A percentile compares a stretch with the other conserved stretches of the same genome.
Conservation (phyloP, 2,888 invertebrate genomes). For the Rosalia funebris region DNA sequence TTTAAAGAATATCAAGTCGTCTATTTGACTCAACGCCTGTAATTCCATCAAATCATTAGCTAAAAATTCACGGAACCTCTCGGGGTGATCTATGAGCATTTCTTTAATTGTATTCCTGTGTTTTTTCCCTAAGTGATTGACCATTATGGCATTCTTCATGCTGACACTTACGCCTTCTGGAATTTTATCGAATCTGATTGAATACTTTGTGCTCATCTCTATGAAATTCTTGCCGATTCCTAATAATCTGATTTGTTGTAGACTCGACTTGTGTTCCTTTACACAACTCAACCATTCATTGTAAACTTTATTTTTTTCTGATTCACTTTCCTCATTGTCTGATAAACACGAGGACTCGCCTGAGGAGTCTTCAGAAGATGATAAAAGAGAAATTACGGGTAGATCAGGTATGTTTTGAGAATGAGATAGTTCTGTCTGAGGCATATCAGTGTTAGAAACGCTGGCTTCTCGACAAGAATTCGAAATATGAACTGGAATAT, state of each 20-base stretch:
- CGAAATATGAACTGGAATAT: too few species aligned
- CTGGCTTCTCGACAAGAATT: too few species aligned
- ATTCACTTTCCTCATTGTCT: background rate
- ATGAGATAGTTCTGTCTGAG: background rate
- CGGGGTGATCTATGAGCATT: background rate
- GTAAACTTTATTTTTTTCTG: background rate
- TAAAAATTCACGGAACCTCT: background rate
- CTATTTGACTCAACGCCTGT: background rate
- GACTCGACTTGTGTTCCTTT: background rate
- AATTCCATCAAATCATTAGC: background rate
- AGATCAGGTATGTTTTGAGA: background rate
- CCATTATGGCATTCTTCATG: background rate
- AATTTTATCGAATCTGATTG: background rate
- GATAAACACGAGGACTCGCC: background rate
- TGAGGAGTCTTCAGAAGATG: background rate
- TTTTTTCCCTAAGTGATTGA: background rate
- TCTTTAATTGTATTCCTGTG: background rate
- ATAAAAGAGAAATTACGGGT: background rate
- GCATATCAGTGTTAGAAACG: background rate
- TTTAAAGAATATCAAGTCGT: background rate
- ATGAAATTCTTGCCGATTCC: background rate
- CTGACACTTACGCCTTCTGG: background rate
- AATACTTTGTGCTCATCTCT: background rate
- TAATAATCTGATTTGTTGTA: background rate
- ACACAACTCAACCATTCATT: background rate